These are phyloP conservation scores for Plagiodera versicolora DNA, from an alignment of 2,888 invertebrate species.

Conservation along the genomic window DNA sequence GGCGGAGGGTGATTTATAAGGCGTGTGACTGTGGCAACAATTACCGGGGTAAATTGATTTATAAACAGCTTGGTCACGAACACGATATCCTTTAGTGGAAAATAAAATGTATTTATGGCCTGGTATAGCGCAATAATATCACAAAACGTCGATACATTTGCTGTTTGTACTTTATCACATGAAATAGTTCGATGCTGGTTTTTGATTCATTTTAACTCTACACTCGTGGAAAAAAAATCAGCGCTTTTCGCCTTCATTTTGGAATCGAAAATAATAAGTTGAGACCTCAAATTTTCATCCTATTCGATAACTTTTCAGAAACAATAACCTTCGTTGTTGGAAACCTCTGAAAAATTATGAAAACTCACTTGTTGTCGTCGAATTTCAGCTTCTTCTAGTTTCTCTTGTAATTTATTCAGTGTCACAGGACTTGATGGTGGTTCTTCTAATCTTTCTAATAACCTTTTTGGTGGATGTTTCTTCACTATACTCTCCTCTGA, in stretches of 20 bases:
- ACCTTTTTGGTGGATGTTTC: constrained; percentile 67
- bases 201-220: too few relatives aligned
- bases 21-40: not conserved
- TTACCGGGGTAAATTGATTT: not conserved
- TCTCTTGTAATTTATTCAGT: constrained; percentile 68
- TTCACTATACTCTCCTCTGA: constrained; percentile 54
- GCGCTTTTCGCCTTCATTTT: too few relatives aligned
- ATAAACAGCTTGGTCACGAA: not conserved
- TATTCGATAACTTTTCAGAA: too few relatives aligned
- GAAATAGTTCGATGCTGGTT: too few relatives aligned
- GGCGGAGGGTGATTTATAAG: not conserved
- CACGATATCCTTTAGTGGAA: not conserved
- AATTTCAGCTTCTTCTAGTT: constrained; percentile 72
- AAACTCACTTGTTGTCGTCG: constrained; percentile 61
- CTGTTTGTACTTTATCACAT: too few relatives aligned
- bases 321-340: too few relatives aligned
- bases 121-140: not conserved
- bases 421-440: constrained; percentile 59
- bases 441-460: constrained; percentile 66
- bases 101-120: not conserved
- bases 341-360: too few relatives aligned
- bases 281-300: not conserved
- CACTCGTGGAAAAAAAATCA: too few relatives aligned
- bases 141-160: too few relatives aligned
- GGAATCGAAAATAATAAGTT: too few relatives aligned